Base-by-base conservation (phyloP, 2,888 invertebrate species). In the Cerastoderma edule region DNA sequence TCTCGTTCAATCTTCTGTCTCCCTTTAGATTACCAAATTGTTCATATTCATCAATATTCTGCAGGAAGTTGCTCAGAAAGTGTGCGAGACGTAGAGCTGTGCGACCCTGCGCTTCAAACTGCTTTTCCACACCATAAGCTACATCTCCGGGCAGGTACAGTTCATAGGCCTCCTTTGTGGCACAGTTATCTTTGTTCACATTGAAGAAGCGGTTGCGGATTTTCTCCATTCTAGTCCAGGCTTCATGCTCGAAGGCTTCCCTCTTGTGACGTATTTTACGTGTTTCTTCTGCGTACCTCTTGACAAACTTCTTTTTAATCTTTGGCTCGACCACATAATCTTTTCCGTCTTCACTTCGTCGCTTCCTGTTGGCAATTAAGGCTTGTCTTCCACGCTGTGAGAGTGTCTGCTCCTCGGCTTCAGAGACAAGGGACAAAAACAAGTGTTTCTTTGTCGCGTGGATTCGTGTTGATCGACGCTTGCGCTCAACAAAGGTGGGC, bases 51-150 rank as follows among this genome's bases (percentile, higher is more conserved):
- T 93, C 91, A 13, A 93, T 89, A 72, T 92, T 93, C 85, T 99
- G 98, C 85, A 98, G 93, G 93, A 98, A 99, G 50, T 97, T 96
- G 91, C 98, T 98, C 84, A 99, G 96, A 92, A 99, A 99, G 93
- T 99, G 98, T 0, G 99, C 97, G 67, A 99, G 94, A 63, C 99
- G 95, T n/a, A 98, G 94, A 2, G 99, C 99, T 96, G 98, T 98
- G 92, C 97, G 96, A 0, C 98, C 99, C 94, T 99, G 98, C 90
- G 98, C 98, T 90, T 96, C 90, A 89, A 97, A 97, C 92, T 97
- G 98, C 78, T 96, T 95, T 86, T 97, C 95, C 0, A 96, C 96
- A 0, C 98, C 98, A 90, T 94, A 97, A 46, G 96, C 95, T 60
- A 97, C 95, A 92, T 98, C 98, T 0, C 98, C 98, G 66, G 96